Conservation (phyloP, 2,113 vertebrate species). For the Crypturellus undulatus region DNA sequence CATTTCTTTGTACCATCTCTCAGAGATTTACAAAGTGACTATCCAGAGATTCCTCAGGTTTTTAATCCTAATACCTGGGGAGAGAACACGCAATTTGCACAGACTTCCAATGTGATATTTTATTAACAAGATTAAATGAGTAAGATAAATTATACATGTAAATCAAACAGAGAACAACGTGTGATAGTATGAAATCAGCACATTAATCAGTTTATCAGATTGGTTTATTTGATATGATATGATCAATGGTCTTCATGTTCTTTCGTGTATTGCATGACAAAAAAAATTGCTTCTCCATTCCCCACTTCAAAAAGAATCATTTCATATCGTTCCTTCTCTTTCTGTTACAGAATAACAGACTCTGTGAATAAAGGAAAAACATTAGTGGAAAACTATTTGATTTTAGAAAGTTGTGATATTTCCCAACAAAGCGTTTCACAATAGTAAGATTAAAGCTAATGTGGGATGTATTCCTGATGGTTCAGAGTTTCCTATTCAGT, state of each 20-base stretch:
- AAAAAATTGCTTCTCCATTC: neutral
- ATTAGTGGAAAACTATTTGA: neutral
- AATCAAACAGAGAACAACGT: conserved; percentile 53
- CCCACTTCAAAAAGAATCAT: neutral
- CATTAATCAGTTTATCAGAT: conserved; percentile 17
- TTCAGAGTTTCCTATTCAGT: accelerated
- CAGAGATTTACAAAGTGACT: neutral
- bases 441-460: neutral
- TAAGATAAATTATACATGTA: conserved; percentile 62
- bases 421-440: neutral
- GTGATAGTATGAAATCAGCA: neutral
- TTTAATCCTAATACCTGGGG: conserved; percentile 27
- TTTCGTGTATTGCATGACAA: neutral
- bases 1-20: neutral
- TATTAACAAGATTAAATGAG: conserved; percentile 64
- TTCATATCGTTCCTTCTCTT: neutral
- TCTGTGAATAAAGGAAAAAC: neutral
- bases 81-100: conserved; percentile 30
- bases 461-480: accelerated
- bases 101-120: conserved; percentile 15
- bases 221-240: neutral
- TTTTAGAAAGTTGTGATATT: neutral
- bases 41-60: neutral
- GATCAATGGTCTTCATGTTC: neutral
- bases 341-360: neutral